A percentile compares a stretch with the other conserved stretches of the same genome.
Conservation (phyloP, 2,888 invertebrate species). For the Tillus elongatus region DNA sequence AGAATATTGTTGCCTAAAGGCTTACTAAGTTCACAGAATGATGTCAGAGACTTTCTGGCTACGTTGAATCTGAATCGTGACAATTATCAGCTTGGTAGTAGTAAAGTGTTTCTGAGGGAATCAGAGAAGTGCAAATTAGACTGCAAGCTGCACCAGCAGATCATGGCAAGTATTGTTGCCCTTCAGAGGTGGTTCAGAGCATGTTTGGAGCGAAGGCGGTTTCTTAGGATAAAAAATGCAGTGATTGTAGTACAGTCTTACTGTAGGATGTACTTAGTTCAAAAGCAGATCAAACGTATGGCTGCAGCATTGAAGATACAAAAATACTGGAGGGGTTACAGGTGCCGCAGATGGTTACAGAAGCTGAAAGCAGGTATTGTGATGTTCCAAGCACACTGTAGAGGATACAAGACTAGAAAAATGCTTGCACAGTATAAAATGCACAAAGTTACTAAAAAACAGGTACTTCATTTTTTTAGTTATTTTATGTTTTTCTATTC, state of each 20-base stretch:
- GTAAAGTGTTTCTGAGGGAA: constrained; percentile 89
- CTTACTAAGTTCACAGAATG: constrained; percentile 72
- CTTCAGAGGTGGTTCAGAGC: constrained; percentile 78
- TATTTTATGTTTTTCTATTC: constrained; percentile 7
- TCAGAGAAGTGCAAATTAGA: constrained; percentile 89
- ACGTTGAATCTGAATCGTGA: constrained; percentile 77
- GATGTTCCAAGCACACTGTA: constrained; percentile 61
- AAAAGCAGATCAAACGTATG: constrained; percentile 46
- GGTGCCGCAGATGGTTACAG: constrained; percentile 56
- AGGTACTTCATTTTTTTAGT: neutral
- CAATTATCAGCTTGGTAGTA: constrained; percentile 81
- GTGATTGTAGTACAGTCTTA: constrained; percentile 68
- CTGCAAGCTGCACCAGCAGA: constrained; percentile 84
- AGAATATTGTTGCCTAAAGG: constrained; percentile 84
- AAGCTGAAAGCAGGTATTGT: constrained; percentile 52
- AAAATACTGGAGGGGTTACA: constrained; percentile 65
- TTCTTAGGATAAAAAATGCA: constrained; percentile 63
- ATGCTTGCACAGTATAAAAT: constrained; percentile 43
- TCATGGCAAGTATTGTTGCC: constrained; percentile 83
- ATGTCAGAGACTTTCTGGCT: constrained; percentile 75
- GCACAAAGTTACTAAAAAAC: constrained; percentile 6
- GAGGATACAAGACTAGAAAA: constrained; percentile 57
- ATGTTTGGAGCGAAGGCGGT: constrained; percentile 67
- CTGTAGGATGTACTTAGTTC: constrained; percentile 57
- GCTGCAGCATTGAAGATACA: constrained; percentile 62